phyloP scores from a whole-genome alignment of 2,797 vertebrate genomes.

The Acrossocheilus wenchowensis region DNA sequence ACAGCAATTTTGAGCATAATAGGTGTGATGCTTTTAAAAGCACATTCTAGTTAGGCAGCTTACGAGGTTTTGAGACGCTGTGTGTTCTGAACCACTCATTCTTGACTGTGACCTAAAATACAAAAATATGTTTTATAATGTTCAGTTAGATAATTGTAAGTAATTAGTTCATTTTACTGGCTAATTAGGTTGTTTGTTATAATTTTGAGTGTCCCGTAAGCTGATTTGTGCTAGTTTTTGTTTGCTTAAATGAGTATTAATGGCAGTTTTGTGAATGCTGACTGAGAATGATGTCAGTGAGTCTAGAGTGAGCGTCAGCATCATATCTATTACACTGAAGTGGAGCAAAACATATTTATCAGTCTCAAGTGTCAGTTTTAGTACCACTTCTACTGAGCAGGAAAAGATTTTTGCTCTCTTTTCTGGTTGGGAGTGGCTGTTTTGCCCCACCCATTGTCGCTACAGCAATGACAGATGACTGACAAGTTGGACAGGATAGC shows the following conservation, averaged over 20 bases:
- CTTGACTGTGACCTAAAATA: neutral
- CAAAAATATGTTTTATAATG: neutral
- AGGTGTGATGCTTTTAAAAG: neutral
- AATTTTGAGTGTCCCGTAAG: neutral
- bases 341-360: neutral
- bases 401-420: neutral
- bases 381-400: neutral
- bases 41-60: neutral
- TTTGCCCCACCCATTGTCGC: slow-evolving; percentile 27
- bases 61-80: neutral
- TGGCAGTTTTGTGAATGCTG: neutral
- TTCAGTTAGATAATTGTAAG: neutral
- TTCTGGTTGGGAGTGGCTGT: slow-evolving; percentile 44
- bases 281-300: neutral
- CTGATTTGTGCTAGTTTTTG: neutral
- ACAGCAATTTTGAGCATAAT: neutral
- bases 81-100: neutral
- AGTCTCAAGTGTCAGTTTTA: neutral
- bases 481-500: slow-evolving; percentile 65
- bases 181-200: neutral
- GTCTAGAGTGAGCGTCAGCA: neutral
- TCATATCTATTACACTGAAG: neutral
- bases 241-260: neutral
- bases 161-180: neutral
- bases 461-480: slow-evolving; percentile 45